Evolutionary conservation across 2,888 invertebrate species (phyloP), one percentile per base, ranked within the genome.

Genomic region (Orthosia gothica): DNA sequence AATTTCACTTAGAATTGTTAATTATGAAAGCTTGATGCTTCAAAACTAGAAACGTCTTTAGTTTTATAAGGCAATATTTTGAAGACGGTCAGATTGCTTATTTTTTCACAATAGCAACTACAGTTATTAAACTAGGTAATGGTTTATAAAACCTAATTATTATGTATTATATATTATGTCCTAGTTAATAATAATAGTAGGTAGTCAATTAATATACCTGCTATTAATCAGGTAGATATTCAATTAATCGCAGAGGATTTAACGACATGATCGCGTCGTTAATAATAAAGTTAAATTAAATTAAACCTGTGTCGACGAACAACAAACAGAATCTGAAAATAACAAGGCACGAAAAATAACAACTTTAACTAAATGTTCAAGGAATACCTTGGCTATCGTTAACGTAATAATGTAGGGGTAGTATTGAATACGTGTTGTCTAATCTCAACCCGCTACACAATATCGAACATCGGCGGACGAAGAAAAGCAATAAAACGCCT

Each of bases 401-500:
- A 74, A 84, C 40, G 68, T 76, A 72, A 82, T 82, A 84, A 84
- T 74, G 77, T 79, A 72, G 70, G 78, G 76, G 77, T 83, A 85
- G 85, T 84, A 85, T 73, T 77, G 79, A 84, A 84, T 87, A 85
- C 84, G 81, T 83, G 84, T 85, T 88, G 76, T 92, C 90, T 93
- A 92, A 93, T 93, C 90, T 90, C 86, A 92, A 90, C 90, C 91
- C 92, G 88, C 91, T 92, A 91, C 89, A 92, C 91, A 93, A 92
- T 94, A 94, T 93, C 90, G 94, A 93, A 91, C 89, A 89, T 89
- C 87, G 89, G 85, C 83, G 88, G 87, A 88, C 91, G 90, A 93
- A 93, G 93, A 92, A 94, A 94, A 91, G 93, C 95, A 96, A 95
- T 95, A 95, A 96, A 95, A 95, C 91, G 93, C 92, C 93, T 94